Percentiles rank a stretch among this genome's conserved stretches.
Conservation (phyloP, 2,113 vertebrate genomes). For the Condylura cristata region DNA sequence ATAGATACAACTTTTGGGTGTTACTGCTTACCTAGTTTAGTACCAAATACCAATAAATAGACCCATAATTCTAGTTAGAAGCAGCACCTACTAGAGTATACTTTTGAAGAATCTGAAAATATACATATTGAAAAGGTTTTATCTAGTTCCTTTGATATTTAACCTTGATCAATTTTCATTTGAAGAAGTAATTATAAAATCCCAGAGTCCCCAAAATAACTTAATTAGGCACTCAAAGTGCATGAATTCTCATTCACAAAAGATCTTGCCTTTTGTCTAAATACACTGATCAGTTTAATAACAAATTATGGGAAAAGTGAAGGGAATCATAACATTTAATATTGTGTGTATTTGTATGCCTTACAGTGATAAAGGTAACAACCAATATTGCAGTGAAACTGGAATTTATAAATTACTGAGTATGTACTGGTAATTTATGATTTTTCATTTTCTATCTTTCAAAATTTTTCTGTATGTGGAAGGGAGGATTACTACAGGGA, state of each 20-base stretch:
- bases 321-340: background rate
- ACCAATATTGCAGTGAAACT: background rate
- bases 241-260: constrained; percentile 69
- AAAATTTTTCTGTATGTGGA: background rate
- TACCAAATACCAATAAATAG: background rate
- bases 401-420: background rate
- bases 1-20: background rate
- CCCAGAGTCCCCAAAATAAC: constrained; percentile 41
- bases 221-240: constrained; percentile 68
- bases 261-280: constrained; percentile 58
- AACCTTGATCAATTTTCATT: constrained; percentile 74
- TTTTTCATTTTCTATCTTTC: background rate
- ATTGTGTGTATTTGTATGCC: background rate
- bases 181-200: constrained; percentile 68
- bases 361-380: background rate
- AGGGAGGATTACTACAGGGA: background rate
- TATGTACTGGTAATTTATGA: background rate
- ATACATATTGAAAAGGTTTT: constrained; percentile 33
- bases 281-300: constrained; percentile 51
- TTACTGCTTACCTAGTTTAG: background rate
- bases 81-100: background rate
- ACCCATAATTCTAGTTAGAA: background rate
- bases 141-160: constrained; percentile 69
- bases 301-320: constrained; percentile 34
- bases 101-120: constrained; percentile 46